Evolutionary conservation across 2,113 vertebrate species (phyloP).

Genomic region (Scomber scombrus): DNA sequence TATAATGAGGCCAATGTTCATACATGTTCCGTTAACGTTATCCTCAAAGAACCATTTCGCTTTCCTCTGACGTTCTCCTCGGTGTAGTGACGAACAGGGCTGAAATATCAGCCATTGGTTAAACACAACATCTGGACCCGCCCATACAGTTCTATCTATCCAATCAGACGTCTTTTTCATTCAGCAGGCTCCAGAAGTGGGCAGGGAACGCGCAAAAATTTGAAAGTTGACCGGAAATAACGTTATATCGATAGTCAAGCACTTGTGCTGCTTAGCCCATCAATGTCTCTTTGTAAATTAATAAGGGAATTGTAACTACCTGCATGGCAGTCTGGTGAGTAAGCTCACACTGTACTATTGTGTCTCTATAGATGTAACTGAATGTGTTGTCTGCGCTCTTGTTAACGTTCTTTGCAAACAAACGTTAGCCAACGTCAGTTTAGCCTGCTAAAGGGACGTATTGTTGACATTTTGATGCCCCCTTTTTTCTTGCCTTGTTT

Average conservation of each 20-base stretch:
- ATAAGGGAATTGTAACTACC: not conserved
- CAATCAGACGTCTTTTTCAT: slow-evolving; percentile 50
- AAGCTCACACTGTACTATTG: rapidly evolving
- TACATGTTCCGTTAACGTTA: not conserved
- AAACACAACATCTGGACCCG: not conserved
- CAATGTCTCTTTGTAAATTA: not conserved
- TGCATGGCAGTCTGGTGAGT: slow-evolving; percentile 68
- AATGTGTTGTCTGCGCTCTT: not conserved
- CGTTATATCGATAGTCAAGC: slow-evolving; percentile 18
- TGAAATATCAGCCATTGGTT: slow-evolving; percentile 57
- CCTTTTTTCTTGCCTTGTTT: not conserved
- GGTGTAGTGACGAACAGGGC: too few species aligned
- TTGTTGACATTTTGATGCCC: slow-evolving; percentile 35
- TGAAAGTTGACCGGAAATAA: slow-evolving; percentile 82
- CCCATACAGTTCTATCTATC: slow-evolving; percentile 15
- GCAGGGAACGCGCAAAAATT: slow-evolving; percentile 82
- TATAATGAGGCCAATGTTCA: not conserved
- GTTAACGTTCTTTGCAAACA: slow-evolving; percentile 10
- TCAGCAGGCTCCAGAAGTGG: slow-evolving; percentile 7
- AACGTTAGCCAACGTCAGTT: slow-evolving; percentile 25
- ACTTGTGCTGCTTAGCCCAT: not conserved
- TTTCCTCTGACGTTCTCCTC: not conserved
- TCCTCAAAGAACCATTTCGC: not conserved
- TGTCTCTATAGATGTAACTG: not conserved
- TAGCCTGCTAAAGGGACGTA: slow-evolving; percentile 10